Percentiles rank a stretch among this genome's conserved stretches.
These are phyloP conservation scores for Ellobium chinense DNA, from an alignment of 2,888 invertebrate genomes.

Conservation along the genomic window DNA sequence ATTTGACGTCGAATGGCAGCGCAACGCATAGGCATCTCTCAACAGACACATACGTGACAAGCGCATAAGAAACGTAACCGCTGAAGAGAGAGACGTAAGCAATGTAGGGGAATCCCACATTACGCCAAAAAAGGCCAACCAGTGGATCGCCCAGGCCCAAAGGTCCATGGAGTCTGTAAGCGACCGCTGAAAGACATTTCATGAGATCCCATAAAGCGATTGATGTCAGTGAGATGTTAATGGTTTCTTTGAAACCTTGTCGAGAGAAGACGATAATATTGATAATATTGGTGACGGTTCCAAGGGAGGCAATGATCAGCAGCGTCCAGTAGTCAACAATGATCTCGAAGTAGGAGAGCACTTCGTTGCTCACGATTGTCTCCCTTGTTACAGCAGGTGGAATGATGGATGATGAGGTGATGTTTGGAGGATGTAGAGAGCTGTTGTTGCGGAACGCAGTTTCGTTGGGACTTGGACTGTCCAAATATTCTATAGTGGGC, in stretches of 20 bases:
- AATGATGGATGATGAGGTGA: too few species aligned
- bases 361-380: neutral
- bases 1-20: conserved; percentile 15
- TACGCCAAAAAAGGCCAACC: neutral
- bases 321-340: conserved; percentile 11
- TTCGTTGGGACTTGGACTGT: too few species aligned
- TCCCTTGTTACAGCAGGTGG: too few species aligned
- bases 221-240: neutral
- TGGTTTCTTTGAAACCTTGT: conserved; percentile 14
- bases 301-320: neutral
- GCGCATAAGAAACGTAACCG: neutral
- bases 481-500: too few species aligned
- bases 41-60: conserved; percentile 12
- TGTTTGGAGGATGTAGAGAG: too few species aligned
- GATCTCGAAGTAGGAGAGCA: neutral
- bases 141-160: neutral
- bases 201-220: conserved; percentile 8
- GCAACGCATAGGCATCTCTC: conserved; percentile 16
- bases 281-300: neutral
- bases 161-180: neutral
- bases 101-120: neutral
- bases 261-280: neutral
- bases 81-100: neutral
- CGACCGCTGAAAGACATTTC: neutral
- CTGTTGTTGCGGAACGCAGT: too few species aligned